phyloP scores from a whole-genome alignment of 1,140 invertebrate genomes.

The Platorchestia sp. region DNA sequence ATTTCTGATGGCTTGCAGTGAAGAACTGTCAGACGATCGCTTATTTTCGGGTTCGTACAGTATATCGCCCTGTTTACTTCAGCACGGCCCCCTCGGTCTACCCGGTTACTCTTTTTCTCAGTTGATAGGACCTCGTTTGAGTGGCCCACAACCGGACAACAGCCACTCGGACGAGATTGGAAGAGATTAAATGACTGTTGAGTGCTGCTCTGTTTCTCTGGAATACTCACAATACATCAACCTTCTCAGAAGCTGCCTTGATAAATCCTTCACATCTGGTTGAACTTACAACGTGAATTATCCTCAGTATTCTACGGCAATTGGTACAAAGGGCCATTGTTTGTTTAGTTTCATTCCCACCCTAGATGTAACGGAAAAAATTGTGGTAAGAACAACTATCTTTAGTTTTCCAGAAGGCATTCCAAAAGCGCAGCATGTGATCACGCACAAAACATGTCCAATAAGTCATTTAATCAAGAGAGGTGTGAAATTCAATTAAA shows the following conservation, averaged over 20 bases:
- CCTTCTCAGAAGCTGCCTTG: neutral
- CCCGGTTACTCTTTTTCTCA: neutral
- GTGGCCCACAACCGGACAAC: neutral
- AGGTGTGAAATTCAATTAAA: no score
- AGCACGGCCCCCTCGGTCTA: neutral
- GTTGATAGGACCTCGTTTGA: neutral
- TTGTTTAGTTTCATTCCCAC: no score
- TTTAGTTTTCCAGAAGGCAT: no score
- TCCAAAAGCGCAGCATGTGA: no score
- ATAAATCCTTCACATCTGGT: no score
- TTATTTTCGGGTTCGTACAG: neutral
- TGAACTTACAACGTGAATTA: no score
- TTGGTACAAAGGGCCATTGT: no score
- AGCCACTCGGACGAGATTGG: neutral
- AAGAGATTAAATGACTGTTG: conserved; percentile 1
- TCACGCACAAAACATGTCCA: no score
- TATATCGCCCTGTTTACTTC: neutral
- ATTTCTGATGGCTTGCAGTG: neutral
- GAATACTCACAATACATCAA: neutral
- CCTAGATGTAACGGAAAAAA: neutral
- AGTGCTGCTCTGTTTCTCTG: neutral
- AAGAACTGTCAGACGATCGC: neutral
- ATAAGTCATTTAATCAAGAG: no score
- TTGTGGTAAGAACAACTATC: neutral
- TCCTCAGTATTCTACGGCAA: no score